These are phyloP conservation scores for Rhabdomys dilectus DNA, from an alignment of 2,113 vertebrate species.

Conservation along the genomic window DNA sequence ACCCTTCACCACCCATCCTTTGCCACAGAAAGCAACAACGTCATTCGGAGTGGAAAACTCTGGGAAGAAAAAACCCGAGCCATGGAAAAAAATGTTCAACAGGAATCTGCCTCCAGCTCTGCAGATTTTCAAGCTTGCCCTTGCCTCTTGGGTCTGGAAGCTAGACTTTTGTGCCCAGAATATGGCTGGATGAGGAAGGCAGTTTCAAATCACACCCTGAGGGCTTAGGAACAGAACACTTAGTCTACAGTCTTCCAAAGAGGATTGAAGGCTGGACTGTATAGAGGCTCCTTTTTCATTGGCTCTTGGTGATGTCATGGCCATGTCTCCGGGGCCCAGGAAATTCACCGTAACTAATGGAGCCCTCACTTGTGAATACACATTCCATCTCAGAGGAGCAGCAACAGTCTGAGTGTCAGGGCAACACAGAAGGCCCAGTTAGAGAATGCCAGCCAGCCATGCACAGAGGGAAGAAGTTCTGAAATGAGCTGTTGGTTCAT, in stretches of 20 bases:
- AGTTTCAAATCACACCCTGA: slow-evolving; percentile 68
- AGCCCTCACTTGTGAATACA: slow-evolving; percentile 70
- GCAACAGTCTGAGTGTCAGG: slow-evolving; percentile 58
- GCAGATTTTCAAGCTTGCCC: slow-evolving; percentile 64
- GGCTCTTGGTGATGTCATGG: slow-evolving; percentile 77
- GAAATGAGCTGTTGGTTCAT: slow-evolving; percentile 56
- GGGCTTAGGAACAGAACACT: slow-evolving; percentile 72
- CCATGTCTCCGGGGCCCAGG: slow-evolving; percentile 75
- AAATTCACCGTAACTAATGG: slow-evolving; percentile 80
- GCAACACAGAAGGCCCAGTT: slow-evolving; percentile 15
- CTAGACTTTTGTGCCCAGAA: slow-evolving; percentile 69
- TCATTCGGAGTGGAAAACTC: slow-evolving; percentile 76
- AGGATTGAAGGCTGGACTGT: slow-evolving; percentile 19
- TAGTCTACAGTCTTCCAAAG: slow-evolving; percentile 61
- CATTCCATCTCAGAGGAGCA: slow-evolving; percentile 69
- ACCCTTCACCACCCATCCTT: slow-evolving; percentile 75
- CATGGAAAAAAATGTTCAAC: slow-evolving; percentile 72
- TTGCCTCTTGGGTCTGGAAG: slow-evolving; percentile 61
- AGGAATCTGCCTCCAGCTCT: slow-evolving; percentile 76
- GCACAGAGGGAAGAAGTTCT: slow-evolving; percentile 49
- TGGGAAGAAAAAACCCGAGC: slow-evolving; percentile 74
- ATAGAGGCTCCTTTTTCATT: slow-evolving; percentile 60
- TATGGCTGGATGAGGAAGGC: slow-evolving; percentile 60
- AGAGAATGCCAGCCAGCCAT: slow-evolving; percentile 32
- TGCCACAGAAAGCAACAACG: slow-evolving; percentile 71